Conservation (phyloP, 2,113 vertebrate species). For the Salvelinus fontinalis region DNA sequence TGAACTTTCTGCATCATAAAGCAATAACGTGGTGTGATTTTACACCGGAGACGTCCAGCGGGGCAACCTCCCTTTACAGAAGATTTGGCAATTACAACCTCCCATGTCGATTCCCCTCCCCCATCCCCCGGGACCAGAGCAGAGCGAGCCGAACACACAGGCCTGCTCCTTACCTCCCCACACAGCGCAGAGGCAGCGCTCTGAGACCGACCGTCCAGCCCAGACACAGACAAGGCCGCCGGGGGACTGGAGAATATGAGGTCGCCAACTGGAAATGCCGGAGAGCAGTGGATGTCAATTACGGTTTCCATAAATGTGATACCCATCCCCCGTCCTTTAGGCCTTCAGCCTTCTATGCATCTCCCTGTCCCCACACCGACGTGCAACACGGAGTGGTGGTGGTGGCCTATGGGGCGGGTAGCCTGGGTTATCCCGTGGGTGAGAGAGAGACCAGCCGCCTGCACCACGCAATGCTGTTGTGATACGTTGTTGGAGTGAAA, state of each 20-base stretch:
- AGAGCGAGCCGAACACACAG: constrained; percentile 61
- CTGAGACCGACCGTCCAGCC: constrained; percentile 52
- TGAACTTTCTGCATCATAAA: constrained; percentile 42
- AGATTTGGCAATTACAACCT: constrained; percentile 75
- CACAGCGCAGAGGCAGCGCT: constrained; percentile 60
- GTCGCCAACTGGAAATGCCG: constrained; percentile 60
- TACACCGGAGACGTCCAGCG: constrained; percentile 46
- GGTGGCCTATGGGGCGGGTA: constrained; percentile 44
- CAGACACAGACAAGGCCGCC: constrained; percentile 41
- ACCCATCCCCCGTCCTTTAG: constrained; percentile 26
- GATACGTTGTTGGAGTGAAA: constrained; percentile 11
- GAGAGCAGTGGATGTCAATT: constrained; percentile 66
- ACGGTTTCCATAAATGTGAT: constrained; percentile 65
- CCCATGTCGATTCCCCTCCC: constrained; percentile 33
- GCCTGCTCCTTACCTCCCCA: constrained; percentile 13
- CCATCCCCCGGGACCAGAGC: constrained; percentile 49
- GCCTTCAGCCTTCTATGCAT: constrained; percentile 46
- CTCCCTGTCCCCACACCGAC: constrained; percentile 29
- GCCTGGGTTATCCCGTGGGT: neutral
- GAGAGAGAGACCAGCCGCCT: neutral
- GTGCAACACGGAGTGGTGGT: constrained; percentile 21
- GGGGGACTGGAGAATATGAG: constrained; percentile 57
- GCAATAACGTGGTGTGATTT: constrained; percentile 56
- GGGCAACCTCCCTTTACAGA: constrained; percentile 68
- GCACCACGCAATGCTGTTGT: constrained; percentile 16